Conservation (phyloP, 2,797 vertebrate genomes). For the Sparidentex hasta region DNA sequence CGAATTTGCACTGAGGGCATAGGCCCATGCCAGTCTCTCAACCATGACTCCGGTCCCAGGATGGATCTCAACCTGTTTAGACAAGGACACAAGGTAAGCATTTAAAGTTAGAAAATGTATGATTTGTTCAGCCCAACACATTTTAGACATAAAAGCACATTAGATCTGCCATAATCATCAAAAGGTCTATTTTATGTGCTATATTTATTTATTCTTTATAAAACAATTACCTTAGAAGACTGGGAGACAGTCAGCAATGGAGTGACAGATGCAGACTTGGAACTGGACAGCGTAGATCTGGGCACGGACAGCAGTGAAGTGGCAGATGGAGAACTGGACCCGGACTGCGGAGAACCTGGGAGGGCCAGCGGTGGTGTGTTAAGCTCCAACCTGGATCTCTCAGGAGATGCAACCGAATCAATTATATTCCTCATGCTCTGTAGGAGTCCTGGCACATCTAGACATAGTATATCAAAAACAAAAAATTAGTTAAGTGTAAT, state of each 20-base stretch:
- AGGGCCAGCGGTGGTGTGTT: background rate
- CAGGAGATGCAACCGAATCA: background rate
- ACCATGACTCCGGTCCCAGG: conserved; percentile 2
- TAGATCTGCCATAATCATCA: too few relatives aligned
- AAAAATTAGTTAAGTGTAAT: background rate
- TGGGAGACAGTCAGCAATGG: too few relatives aligned
- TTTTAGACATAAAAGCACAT: too few relatives aligned
- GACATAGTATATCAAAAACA: background rate
- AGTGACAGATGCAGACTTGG: too few relatives aligned
- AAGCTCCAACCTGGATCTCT: background rate
- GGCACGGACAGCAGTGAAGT: too few relatives aligned
- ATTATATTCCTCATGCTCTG: background rate
- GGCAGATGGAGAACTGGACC: too few relatives aligned
- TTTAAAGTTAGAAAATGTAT: background rate
- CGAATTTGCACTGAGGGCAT: conserved; percentile 5
- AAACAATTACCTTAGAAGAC: too few relatives aligned
- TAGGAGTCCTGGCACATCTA: conserved; percentile 1
- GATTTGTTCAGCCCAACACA: too few relatives aligned
- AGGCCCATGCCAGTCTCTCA: conserved; percentile 6
- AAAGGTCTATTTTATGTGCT: too few relatives aligned
- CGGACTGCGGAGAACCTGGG: too few relatives aligned
- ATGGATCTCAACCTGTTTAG: conserved; percentile 1
- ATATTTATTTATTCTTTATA: too few relatives aligned
- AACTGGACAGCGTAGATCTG: too few relatives aligned
- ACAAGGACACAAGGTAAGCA: conserved; percentile 1